phyloP scores from a whole-genome alignment of 2,888 invertebrate species.

The Tenthredo notha region DNA sequence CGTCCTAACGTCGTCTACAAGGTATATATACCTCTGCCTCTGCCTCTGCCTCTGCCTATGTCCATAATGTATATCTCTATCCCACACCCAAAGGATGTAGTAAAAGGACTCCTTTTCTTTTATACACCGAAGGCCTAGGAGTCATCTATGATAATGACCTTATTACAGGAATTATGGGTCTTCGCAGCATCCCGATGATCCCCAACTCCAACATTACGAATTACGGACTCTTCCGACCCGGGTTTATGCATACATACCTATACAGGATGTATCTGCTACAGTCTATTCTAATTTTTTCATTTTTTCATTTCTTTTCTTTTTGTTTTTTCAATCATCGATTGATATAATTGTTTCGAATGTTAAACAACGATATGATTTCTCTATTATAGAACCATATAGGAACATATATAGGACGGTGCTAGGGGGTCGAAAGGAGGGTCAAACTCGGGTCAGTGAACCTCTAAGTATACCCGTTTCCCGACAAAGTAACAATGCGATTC shows the following conservation, averaged over 20 bases:
- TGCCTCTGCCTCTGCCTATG: not conserved
- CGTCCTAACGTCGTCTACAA: not conserved
- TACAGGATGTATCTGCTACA: not conserved
- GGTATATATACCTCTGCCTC: not conserved
- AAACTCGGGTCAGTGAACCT: slow-evolving; percentile 2
- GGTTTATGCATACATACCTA: not conserved
- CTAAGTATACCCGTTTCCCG: not conserved
- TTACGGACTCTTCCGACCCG: not conserved
- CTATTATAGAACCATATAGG: no score
- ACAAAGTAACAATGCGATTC: slow-evolving; percentile 26
- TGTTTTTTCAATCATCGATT: not conserved
- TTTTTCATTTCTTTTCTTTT: not conserved
- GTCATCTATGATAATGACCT: slow-evolving; percentile 45
- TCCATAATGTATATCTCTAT: not conserved
- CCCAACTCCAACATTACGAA: not conserved
- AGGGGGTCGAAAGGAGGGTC: not conserved
- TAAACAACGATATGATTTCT: not conserved
- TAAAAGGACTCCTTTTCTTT: not conserved
- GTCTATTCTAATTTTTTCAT: not conserved
- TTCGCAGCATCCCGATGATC: not conserved
- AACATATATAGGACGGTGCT: not conserved
- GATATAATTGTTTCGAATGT: not conserved
- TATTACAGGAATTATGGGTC: slow-evolving; percentile 39
- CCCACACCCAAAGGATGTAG: not conserved
- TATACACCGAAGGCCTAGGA: not conserved